phyloP scores from a whole-genome alignment of 64 coral and sea anemone genomes.

The Dendronephthya gigantea region DNA sequence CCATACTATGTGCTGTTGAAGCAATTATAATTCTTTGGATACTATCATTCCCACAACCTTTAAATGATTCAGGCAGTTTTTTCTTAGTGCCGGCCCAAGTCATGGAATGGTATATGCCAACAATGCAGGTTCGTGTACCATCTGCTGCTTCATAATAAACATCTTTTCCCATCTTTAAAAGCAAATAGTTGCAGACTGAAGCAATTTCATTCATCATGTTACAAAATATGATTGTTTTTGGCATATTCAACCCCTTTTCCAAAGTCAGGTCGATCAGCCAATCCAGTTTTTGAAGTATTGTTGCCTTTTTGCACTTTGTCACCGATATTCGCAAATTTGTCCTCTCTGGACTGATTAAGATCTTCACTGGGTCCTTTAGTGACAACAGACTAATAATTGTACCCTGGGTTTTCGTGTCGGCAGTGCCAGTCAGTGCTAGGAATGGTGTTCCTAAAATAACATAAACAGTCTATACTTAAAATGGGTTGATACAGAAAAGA shows the following conservation, averaged over 20 bases:
- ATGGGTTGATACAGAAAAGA: too few relatives aligned
- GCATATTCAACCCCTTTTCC: constrained; percentile 8
- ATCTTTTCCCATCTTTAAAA: constrained; percentile 10
- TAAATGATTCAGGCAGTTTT: too few relatives aligned
- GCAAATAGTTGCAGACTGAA: not conserved
- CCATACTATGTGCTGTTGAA: not conserved
- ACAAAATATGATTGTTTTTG: constrained; percentile 37
- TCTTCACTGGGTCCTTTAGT: not conserved
- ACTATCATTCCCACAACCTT: constrained; percentile 6
- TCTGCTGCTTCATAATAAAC: not conserved
- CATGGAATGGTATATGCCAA: too few relatives aligned
- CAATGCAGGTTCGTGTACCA: too few relatives aligned
- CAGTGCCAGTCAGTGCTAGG: constrained; percentile 18
- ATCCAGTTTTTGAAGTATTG: constrained; percentile 17
- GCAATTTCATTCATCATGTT: constrained; percentile 15
- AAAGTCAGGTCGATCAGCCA: not conserved
- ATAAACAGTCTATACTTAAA: too few relatives aligned
- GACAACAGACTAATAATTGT: not conserved
- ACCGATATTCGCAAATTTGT: not conserved
- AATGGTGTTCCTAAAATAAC: not conserved
- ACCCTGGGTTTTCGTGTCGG: constrained; percentile 11
- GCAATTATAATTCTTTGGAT: constrained; percentile 7
- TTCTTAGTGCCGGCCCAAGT: too few relatives aligned
- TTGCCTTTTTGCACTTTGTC: constrained; percentile 15
- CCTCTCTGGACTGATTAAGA: not conserved